These are phyloP conservation scores for Lycocerus yunnanus DNA, from an alignment of 2,888 invertebrate species.

Conservation along the genomic window DNA sequence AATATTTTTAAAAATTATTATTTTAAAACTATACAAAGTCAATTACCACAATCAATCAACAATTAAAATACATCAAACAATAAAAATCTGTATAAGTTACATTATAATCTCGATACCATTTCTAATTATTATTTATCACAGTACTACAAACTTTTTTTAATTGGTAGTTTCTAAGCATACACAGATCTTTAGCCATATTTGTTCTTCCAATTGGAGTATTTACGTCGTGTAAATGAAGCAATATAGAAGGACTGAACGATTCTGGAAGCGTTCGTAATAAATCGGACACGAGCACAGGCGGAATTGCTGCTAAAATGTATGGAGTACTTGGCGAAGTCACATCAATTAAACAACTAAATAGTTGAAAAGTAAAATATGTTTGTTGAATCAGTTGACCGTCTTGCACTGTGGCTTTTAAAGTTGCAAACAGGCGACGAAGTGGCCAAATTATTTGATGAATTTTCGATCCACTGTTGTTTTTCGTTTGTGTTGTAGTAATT, in stretches of 20 bases:
- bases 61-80: neutral
- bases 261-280: constrained; percentile 80
- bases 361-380: constrained; percentile 81
- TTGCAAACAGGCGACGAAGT: constrained; percentile 70
- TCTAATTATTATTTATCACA: neutral
- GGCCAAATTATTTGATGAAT: constrained; percentile 53
- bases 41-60: neutral
- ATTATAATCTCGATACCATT: neutral
- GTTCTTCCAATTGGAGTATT: constrained; percentile 76
- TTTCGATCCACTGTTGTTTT: constrained; percentile 39
- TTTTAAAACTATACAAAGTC: neutral
- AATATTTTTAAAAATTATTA: too few relatives aligned
- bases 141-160: constrained; percentile 54
- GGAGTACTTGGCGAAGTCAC: constrained; percentile 63
- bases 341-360: constrained; percentile 74
- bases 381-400: constrained; percentile 83
- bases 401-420: constrained; percentile 62
- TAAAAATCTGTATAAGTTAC: neutral
- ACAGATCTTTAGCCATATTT: constrained; percentile 85
- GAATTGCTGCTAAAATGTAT: constrained; percentile 75
- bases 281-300: constrained; percentile 75
- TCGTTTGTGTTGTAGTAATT: constrained; percentile 44
- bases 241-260: constrained; percentile 72
- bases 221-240: constrained; percentile 80
- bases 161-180: constrained; percentile 81